phyloP scores from a whole-genome alignment of 2,113 vertebrate genomes.

The Pithys albifrons region DNA sequence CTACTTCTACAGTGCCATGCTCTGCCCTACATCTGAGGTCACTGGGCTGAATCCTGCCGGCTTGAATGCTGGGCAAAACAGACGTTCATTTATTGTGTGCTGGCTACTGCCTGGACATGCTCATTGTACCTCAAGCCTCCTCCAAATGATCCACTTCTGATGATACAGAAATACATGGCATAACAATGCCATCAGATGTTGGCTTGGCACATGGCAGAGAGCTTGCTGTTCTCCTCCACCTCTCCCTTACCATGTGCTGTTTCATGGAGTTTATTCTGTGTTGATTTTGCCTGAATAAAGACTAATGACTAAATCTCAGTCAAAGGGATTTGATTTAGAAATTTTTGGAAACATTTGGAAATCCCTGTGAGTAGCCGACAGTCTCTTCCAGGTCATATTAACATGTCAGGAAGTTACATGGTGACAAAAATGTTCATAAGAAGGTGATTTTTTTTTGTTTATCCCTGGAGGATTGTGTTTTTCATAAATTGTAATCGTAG shows the following conservation, averaged over 20 bases:
- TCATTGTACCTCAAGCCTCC: neutral
- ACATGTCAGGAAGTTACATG: neutral
- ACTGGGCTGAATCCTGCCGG: neutral
- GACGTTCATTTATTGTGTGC: neutral
- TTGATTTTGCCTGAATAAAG: neutral
- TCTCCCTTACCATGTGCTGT: neutral
- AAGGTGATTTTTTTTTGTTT: neutral
- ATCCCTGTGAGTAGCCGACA: neutral
- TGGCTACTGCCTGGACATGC: neutral
- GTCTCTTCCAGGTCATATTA: neutral
- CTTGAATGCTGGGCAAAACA: neutral
- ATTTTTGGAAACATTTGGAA: neutral
- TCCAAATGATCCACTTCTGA: neutral
- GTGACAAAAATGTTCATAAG: neutral
- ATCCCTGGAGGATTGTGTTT: neutral
- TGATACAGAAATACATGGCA: neutral
- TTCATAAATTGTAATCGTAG: neutral
- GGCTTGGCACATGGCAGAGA: neutral
- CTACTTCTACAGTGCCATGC: neutral
- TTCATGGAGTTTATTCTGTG: neutral
- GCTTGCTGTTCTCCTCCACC: neutral
- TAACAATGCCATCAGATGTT: neutral
- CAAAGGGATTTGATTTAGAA: neutral
- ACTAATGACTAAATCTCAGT: neutral
- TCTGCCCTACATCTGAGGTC: neutral